Evolutionary conservation across 2,888 invertebrate genomes (phyloP), one percentile per base, ranked within the genome.

Genomic region (Iphiclides podalirius): DNA sequence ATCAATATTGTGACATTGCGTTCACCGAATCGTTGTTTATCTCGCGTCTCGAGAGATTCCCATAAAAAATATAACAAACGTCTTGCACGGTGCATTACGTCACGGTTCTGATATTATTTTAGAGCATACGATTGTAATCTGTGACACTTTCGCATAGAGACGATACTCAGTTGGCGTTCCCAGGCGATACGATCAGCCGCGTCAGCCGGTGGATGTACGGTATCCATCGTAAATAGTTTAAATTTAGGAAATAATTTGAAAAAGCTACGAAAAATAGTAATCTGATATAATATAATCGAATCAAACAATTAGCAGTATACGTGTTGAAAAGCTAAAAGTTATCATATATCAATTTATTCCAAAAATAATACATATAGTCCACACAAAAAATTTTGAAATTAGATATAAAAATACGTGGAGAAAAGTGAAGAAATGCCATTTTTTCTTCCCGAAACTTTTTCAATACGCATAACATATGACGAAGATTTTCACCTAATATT

Each of bases 81-180:
- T 39, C 34, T 41, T 33, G 34, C 20, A 20, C 26, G 26, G 15
- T 11, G 11, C 14, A 31, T 48, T 48, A 15, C 48, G 20, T 48
- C 48, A 48, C 31, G 37, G 20, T 11, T 20, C 36, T 20, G 28
- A 41, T 47, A 47, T 47, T 34, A 47, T 34, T 36, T 41, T 35
- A 36, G 28, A 47, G 26, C 47, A 17, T 11, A 12, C 33, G 48
- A 48, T 48, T 42, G 31, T 14, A 23, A 48, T 48, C 48, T 48
- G 42, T 48, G 42, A 48, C 37, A 43, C 42, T 48, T 48, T 48
- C 48, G 48, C 42, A 48, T 37, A 48, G 47, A 47, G 48, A 38
- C 42, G 48, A 43, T 48, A 47, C 47, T 38, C 33, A 11, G 42
- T 4, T 31, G 37, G 15, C 20, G 48, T 43, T 48, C 48, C 23